phyloP scores from a whole-genome alignment of 1,140 invertebrate genomes.

The Apis florea region DNA sequence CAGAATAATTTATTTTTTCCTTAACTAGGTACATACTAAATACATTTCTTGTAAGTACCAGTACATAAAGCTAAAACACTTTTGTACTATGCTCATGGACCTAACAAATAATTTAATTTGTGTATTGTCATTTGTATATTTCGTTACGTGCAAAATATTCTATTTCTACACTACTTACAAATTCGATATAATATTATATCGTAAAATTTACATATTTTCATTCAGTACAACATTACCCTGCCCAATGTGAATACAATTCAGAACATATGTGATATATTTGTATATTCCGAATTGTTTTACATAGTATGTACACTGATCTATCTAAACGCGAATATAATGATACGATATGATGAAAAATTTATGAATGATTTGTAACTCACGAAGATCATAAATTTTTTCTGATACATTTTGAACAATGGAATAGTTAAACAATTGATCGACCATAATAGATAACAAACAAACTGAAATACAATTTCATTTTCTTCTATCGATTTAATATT shows the following conservation, averaged over 20 bases:
- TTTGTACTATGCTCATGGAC: conserved; percentile 72
- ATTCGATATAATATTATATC: conserved; percentile 54
- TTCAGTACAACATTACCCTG: conserved; percentile 54
- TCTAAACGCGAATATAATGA: neutral
- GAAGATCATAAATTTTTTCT: neutral
- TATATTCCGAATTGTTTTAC: conserved; percentile 31
- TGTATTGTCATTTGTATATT: conserved; percentile 56
- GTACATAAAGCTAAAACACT: conserved; percentile 77
- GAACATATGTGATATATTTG: conserved; percentile 28
- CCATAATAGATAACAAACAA: neutral
- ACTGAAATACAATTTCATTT: neutral
- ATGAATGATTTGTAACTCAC: neutral
- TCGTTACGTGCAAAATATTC: conserved; percentile 53
- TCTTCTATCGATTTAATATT: neutral
- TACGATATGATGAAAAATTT: neutral
- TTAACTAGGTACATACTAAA: conserved; percentile 67
- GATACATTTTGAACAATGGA: neutral
- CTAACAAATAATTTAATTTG: conserved; percentile 72
- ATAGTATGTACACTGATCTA: conserved; percentile 49
- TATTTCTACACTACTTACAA: conserved; percentile 72
- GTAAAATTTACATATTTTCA: conserved; percentile 73
- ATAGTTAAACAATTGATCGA: neutral
- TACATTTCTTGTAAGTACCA: conserved; percentile 62
- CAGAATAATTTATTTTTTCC: conserved; percentile 72
- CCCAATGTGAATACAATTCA: conserved; percentile 46